Conservation (phyloP, 2,113 vertebrate species). For the Pelecanus crispus region DNA sequence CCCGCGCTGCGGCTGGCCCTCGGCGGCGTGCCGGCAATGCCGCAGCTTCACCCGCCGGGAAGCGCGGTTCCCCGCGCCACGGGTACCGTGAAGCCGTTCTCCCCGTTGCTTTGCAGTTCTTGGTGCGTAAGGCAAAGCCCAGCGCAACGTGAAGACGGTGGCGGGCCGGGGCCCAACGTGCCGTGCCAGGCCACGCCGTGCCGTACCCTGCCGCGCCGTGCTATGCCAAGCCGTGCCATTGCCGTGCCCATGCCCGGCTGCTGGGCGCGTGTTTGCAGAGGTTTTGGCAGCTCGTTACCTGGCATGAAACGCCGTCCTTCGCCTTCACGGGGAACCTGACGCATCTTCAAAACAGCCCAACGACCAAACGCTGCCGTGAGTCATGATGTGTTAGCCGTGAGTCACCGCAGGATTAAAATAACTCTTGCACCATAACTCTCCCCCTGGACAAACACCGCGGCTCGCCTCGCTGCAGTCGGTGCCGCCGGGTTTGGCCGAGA, state of each 20-base stretch:
- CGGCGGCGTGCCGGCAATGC: rapidly evolving
- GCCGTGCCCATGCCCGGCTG: background rate
- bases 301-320: background rate
- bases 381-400: background rate
- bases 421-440: background rate
- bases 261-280: background rate
- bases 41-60: rapidly evolving
- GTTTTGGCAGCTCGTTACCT: background rate
- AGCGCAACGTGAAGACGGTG: rapidly evolving
- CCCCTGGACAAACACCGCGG: background rate
- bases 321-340: background rate
- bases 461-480: rapidly evolving
- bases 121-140: background rate
- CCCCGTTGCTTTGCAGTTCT: background rate
- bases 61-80: rapidly evolving
- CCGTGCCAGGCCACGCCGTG: rapidly evolving
- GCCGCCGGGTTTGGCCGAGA: background rate
- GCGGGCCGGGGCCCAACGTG: rapidly evolving
- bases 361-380: background rate
- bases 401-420: background rate
- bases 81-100: background rate
- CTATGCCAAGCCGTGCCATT: rapidly evolving
- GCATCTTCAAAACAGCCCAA: background rate
- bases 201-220: background rate
- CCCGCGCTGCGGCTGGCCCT: rapidly evolving